Percentiles rank a stretch among this genome's conserved stretches.
Evolutionary conservation across 2,888 invertebrate genomes (phyloP).

Genomic region (Oscheius myriophilus): DNA sequence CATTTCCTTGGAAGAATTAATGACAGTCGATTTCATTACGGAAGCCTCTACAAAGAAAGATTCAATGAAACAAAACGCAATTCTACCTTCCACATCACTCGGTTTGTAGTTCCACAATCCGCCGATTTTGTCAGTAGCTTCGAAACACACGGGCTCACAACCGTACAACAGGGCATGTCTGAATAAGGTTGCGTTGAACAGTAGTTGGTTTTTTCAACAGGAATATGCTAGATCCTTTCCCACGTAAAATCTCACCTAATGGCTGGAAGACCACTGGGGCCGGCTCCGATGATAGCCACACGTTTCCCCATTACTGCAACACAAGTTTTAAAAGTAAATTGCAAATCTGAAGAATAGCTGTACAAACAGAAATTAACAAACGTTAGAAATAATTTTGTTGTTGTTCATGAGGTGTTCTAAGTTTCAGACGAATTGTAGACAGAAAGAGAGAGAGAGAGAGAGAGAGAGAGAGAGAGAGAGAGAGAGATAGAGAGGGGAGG

Average conservation of each 20-base stretch:
- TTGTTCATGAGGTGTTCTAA: too few species aligned
- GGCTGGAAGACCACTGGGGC: conserved; percentile 29
- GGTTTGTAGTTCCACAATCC: conserved; percentile 71
- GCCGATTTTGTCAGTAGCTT: conserved; percentile 69
- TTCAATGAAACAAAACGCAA: neutral
- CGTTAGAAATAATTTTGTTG: too few species aligned
- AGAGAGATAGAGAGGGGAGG: too few species aligned
- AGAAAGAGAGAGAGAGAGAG: too few species aligned
- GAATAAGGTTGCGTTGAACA: neutral
- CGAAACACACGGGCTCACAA: conserved; percentile 70
- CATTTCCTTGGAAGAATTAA: conserved; percentile 72
- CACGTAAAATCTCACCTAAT: conserved; percentile 10
- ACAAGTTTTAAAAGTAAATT: too few species aligned
- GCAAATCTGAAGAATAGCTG: too few species aligned
- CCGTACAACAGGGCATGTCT: conserved; percentile 57
- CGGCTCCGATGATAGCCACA: conserved; percentile 28
- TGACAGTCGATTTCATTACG: conserved; percentile 71
- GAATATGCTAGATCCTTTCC: too few species aligned
- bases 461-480: too few species aligned
- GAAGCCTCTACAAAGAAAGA: conserved; percentile 63
- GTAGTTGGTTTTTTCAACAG: neutral
- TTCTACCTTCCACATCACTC: conserved; percentile 22
- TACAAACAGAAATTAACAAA: too few species aligned
- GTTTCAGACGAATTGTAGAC: too few species aligned
- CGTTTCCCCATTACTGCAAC: conserved; percentile 13